Evolutionary conservation across 2,113 vertebrate genomes (phyloP), one percentile per base, ranked within the genome.

Genomic region (Anarrhichthys ocellatus): DNA sequence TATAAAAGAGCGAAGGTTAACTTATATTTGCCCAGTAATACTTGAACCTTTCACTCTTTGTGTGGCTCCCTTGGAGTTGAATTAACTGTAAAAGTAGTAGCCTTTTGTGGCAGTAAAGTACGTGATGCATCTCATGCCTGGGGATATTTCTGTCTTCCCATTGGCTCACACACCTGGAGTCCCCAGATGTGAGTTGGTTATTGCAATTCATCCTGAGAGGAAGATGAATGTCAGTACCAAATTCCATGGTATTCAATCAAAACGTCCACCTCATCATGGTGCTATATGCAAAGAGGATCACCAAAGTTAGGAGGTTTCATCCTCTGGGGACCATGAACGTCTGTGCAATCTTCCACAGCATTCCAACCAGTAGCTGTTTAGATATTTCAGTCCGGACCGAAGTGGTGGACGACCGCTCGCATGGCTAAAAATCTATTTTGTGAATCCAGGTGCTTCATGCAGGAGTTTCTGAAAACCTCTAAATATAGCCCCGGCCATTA

Each of bases 401-500:
- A 54, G 44, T 34, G 29, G 8, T n/a, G 38, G 52, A 32, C 34
- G 63, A n/a, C 63, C 32, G 5, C 36, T 20, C 2, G 27, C 3
- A 22, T 20, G 13, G 73, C 46, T 36, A 9, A 62, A 69, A 76
- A 73, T 84, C 62, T 2, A 63, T 80, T 78, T 75, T 73, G 18
- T n/a, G 46, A 38, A 6, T 73, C 29, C 34, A 0, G 76, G 61
- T 66, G 68, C 61, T 82, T 52, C 34, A 52, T 64, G 42, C 61
- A 71, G 50, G 32, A 64, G 66, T 63, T 62, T 83, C 78, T 82
- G 66, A 82, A 74, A 86, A 76, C 34, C 59, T 24, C 78, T 90
- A 89, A 91, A 92, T 62, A 78, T 82, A 87, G 80, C 80, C 63
- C 22, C 34, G 1, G 27, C 56, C 79, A 84, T 85, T 88, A 84